A percentile compares a stretch with the other conserved stretches of the same genome.
Evolutionary conservation across 2,113 vertebrate genomes (phyloP).

Genomic region (Mastomys coucha): DNA sequence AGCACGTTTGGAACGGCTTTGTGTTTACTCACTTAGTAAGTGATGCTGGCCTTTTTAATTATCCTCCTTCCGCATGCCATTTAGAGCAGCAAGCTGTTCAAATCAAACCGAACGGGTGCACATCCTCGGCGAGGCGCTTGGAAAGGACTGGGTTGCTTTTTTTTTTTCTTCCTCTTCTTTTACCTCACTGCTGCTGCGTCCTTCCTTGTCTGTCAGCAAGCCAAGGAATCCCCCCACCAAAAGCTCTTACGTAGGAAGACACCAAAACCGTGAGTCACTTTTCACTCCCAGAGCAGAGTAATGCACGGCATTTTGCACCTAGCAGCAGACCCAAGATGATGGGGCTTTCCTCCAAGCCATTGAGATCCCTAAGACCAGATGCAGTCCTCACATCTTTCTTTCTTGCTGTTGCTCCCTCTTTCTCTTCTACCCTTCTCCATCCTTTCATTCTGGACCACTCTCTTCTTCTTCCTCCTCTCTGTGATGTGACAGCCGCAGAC

Average conservation of each 20-base stretch:
- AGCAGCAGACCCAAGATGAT: slow-evolving; percentile 72
- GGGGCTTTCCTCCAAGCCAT: slow-evolving; percentile 84
- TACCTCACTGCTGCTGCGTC: slow-evolving; percentile 87
- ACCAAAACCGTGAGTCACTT: slow-evolving; percentile 87
- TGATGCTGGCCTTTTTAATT: slow-evolving; percentile 89
- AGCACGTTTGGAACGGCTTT: slow-evolving; percentile 88
- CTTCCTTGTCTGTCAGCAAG: slow-evolving; percentile 88
- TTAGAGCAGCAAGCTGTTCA: slow-evolving; percentile 86
- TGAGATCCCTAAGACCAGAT: slow-evolving; percentile 77
- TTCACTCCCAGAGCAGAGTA: slow-evolving; percentile 79
- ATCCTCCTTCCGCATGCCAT: slow-evolving; percentile 88
- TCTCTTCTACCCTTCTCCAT: slow-evolving; percentile 79
- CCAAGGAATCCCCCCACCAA: slow-evolving; percentile 90
- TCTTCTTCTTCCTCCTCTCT: slow-evolving; percentile 79
- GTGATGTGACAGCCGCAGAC: slow-evolving; percentile 84
- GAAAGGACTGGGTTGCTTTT: slow-evolving; percentile 74
- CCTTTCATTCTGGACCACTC: slow-evolving; percentile 73
- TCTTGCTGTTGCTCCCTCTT: slow-evolving; percentile 82
- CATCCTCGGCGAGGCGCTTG: slow-evolving; percentile 86
- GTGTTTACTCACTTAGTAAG: slow-evolving; percentile 91
- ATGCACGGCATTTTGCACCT: slow-evolving; percentile 75
- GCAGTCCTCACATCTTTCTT: slow-evolving; percentile 77
- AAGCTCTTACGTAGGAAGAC: slow-evolving; percentile 89
- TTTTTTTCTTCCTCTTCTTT: slow-evolving; percentile 54
- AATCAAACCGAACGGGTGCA: slow-evolving; percentile 78